These are phyloP conservation scores for Microplitis demolitor DNA, from an alignment of 1,140 invertebrate genomes.

Conservation along the genomic window DNA sequence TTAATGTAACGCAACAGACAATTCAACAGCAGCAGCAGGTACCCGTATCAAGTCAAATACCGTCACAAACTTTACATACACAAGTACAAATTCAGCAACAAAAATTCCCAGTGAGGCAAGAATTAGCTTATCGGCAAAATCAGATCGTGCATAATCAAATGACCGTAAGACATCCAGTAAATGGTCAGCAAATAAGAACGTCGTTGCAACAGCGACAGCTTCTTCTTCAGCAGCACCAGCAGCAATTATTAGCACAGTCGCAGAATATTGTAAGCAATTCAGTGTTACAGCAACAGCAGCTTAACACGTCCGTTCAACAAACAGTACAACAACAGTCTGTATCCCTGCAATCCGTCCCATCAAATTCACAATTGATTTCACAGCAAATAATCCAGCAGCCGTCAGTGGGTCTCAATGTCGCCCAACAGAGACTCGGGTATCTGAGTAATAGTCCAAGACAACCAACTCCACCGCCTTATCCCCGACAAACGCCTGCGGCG, in stretches of 20 bases:
- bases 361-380: conserved; percentile 28
- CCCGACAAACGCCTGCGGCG: conserved; percentile 40
- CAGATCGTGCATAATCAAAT: conserved; percentile 48
- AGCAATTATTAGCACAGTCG: conserved; percentile 26
- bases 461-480: conserved; percentile 25
- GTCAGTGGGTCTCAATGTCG: conserved; percentile 40
- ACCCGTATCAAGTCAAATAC: conserved; percentile 23
- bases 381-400: conserved; percentile 31
- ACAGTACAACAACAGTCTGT: conserved; percentile 47
- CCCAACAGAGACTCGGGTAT: conserved; percentile 56
- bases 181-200: conserved; percentile 53
- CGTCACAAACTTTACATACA: conserved; percentile 39
- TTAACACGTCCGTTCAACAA: conserved; percentile 39
- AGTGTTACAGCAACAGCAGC: conserved; percentile 37
- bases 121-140: conserved; percentile 47
- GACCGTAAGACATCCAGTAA: conserved; percentile 50
- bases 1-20: neutral
- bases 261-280: conserved; percentile 22
- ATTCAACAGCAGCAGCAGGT: conserved; percentile 24
- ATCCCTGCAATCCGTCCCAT: conserved; percentile 37
- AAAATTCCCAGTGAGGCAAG: conserved; percentile 55
- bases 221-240: conserved; percentile 40
- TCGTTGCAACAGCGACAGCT: conserved; percentile 52
- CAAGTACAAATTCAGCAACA: conserved; percentile 59
- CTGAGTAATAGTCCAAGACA: conserved; percentile 50